Base-by-base conservation (phyloP, 2,113 vertebrate species). In the Desmodus rotundus region DNA sequence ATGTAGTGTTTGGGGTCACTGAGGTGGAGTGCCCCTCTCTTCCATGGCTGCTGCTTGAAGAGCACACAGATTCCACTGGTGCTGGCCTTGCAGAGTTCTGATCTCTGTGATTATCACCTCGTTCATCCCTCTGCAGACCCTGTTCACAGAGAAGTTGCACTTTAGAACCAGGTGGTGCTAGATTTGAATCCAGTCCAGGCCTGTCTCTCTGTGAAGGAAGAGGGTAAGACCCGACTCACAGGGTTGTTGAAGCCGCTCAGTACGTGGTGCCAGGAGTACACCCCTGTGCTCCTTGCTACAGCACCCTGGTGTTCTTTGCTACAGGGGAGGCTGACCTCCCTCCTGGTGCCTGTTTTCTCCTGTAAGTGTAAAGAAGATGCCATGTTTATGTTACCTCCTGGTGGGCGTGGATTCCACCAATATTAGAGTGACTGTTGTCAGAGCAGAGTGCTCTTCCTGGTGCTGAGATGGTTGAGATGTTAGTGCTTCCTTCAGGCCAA, bases 301-400 rank as follows among this genome's bases (percentile, higher is more conserved):
- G n/a, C n/a, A n/a, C n/a, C n/a, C n/a, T n/a, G n/a, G n/a, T 31
- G 54, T 5, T 41, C 24, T 41, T 41, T 41, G 78, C 8, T 38
- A 2, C 52, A 81, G 22, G 7, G 19, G 0, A 20, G 41, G 9
- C 13, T 24, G 4, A 19, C 56, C 20, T 45, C 4, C 1, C 36
- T 31, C 38, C 77, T 1, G 33, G 12, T 28, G 54, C 58, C 52
- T 8, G 1, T 28, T 16, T 2, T 31, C 47, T 58, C 58, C 47
- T 0, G 4, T 0, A 9, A 24, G n/a, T 28, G 70, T 56, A 50
- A 74, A 47, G 24, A 38, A 33, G 36, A 8, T 0, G 1, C 26
- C 38, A 0, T 0, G 7, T 52, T 4, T 4, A 1, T 4, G 16
- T 20, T n/a, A 10, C 63, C 72, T 78, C 15, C 19, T 5, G 36